Evolutionary conservation across 2,797 vertebrate genomes (phyloP).

Genomic region (Gambusia yucatana): DNA sequence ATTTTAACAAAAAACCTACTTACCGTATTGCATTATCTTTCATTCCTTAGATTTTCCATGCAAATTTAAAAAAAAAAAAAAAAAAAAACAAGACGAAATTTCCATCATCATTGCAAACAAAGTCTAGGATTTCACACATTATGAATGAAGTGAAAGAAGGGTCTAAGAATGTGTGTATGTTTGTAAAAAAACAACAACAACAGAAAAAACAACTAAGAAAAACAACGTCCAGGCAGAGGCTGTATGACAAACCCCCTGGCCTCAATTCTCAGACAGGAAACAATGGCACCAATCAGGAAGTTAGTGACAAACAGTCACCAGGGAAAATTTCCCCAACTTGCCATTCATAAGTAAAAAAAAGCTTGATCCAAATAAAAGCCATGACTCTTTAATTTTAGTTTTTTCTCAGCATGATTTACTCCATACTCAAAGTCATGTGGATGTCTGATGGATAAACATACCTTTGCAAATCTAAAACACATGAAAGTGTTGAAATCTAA

Average conservation of each 20-base stretch:
- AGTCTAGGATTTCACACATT: not conserved
- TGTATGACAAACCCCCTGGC: conserved; percentile 8
- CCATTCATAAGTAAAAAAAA: conserved; percentile 72
- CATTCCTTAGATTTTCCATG: too few relatives aligned
- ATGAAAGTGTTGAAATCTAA: too few relatives aligned
- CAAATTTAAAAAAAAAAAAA: too few relatives aligned
- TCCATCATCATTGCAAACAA: conserved; percentile 4
- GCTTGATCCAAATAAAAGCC: conserved; percentile 38
- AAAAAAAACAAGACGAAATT: not conserved
- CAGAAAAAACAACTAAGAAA: conserved; percentile 25
- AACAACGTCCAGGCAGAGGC: conserved; percentile 24
- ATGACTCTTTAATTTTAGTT: conserved; percentile 5
- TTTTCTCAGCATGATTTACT: conserved; percentile 2
- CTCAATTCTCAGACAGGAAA: conserved; percentile 57
- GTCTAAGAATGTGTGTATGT: not conserved
- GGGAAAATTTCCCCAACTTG: conserved; percentile 43
- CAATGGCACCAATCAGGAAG: conserved; percentile 59
- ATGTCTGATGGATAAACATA: not conserved
- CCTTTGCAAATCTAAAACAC: too few relatives aligned
- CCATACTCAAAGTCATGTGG: not conserved
- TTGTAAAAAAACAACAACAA: not conserved
- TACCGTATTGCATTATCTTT: too few relatives aligned
- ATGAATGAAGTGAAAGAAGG: not conserved
- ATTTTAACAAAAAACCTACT: too few relatives aligned
- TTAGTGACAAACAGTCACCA: conserved; percentile 48